Conservation (phyloP, 2,113 vertebrate genomes). For the Neofelis nebulosa region DNA sequence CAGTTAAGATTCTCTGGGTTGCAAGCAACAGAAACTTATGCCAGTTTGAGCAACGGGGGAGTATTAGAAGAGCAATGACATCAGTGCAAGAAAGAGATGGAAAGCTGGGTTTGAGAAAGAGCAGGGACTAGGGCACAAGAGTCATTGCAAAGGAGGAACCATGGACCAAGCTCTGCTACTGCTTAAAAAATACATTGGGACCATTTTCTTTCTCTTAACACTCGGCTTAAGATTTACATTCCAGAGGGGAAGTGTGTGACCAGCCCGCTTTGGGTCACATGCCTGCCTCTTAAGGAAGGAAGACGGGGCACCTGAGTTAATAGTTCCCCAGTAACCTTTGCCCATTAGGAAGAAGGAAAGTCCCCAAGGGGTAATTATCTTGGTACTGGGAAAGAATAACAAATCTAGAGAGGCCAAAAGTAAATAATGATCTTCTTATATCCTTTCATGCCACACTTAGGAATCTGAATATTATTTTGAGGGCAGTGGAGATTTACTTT, state of each 20-base stretch:
- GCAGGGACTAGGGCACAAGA: neutral
- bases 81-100: neutral
- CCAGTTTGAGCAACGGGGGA: neutral
- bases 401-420: neutral
- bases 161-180: neutral
- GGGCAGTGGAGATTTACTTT: neutral
- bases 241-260: neutral
- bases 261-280: neutral
- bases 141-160: neutral
- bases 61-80: neutral
- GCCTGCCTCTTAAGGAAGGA: neutral
- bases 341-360: neutral
- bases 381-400: neutral
- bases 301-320: neutral
- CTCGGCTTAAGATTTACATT: neutral
- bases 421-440: neutral
- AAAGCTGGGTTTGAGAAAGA: neutral
- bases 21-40: neutral
- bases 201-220: neutral
- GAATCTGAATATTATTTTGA: neutral
- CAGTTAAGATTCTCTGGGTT: neutral
- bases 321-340: neutral
- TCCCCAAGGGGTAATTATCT: neutral
- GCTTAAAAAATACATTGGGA: neutral
- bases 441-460: neutral